Evolutionary conservation across 1,140 invertebrate species (phyloP), one percentile per base, ranked within the genome.

Genomic region (Anthonomus grandis): DNA sequence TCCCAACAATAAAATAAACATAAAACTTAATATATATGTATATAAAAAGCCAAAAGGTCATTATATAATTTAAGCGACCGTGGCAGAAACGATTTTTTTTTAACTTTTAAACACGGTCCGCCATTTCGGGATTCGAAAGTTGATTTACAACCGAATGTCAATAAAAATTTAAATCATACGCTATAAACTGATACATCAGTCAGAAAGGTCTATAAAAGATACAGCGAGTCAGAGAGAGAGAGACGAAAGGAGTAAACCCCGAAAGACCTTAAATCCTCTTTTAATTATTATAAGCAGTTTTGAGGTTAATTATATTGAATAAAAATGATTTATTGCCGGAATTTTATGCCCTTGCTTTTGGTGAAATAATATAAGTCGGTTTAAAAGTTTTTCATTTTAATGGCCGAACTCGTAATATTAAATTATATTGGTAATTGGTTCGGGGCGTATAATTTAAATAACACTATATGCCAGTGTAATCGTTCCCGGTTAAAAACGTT

Each of bases 81-180:
- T 57, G 23, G 15, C 41, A 57, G 24, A 38, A 42, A 49, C 36
- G 25, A 44, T 45, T 42, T 57, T 48, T 37, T 57, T n/a, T n/a
- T n/a, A n/a, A n/a, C n/a, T 57, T 57, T 49, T 49, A 34, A 47
- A 56, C 38, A 24, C 53, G 36, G 24, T 17, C 31, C 24, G 44
- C 56, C 49, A 56, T 45, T 44, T 50, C 59, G 59, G 56, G 58
- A 47, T 59, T 64, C 62, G 22, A 38, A 45, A 27, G 17, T 25
- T 68, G 66, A 68, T 68, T 68, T 68, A 68, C 61, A 47, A 57
- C 61, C 57, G n/a, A 31, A 50, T 54, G 61, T 64, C 58, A 64
- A 62, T 65, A 66, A 67, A 68, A 68, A 68, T 68, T 68, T 62
- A 68, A 68, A 67, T 68, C 64, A 65, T 68, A 65, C 46, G 61